Percentiles rank a stretch among this genome's conserved stretches.
phyloP scores from a whole-genome alignment of 1,140 invertebrate genomes.

The Drosophila arawakana region DNA sequence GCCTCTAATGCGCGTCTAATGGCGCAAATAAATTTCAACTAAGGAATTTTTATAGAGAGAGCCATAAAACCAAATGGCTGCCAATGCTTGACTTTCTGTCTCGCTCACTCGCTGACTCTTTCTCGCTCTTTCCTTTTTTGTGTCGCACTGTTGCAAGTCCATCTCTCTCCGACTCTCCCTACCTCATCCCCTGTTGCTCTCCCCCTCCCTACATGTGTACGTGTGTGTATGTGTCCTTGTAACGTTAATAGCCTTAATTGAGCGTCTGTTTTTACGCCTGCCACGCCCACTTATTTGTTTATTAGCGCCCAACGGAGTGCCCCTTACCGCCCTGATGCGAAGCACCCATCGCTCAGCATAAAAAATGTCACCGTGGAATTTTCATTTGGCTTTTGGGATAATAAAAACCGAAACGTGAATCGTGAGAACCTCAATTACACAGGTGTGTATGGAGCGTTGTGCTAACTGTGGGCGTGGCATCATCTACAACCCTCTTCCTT shows the following conservation, averaged over 20 bases:
- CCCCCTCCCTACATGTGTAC: conserved; percentile 24
- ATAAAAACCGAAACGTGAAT: conserved; percentile 46
- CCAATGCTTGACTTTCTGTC: conserved; percentile 60
- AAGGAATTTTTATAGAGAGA: conserved; percentile 83
- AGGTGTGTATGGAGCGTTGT: conserved; percentile 16
- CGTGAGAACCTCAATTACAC: conserved; percentile 46
- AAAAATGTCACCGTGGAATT: conserved; percentile 74
- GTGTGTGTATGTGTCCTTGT: conserved; percentile 55
- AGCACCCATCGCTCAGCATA: conserved; percentile 28
- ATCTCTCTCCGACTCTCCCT: neutral
- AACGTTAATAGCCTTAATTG: conserved; percentile 83
- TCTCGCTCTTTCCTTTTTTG: neutral
- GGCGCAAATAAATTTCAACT: conserved; percentile 83
- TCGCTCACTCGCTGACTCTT: neutral
- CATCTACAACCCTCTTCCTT: neutral
- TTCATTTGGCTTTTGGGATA: conserved; percentile 75
- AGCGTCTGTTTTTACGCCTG: conserved; percentile 64
- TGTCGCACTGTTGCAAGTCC: conserved; percentile 6
- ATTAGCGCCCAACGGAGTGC: conserved; percentile 56
- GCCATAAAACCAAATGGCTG: conserved; percentile 79
- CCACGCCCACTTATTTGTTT: conserved; percentile 82
- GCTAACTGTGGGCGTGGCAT: conserved; percentile 17
- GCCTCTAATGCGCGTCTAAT: conserved; percentile 79
- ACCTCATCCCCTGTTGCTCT: neutral
- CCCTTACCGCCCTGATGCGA: neutral